phyloP scores from a whole-genome alignment of 2,113 vertebrate genomes.

The Lampris incognitus region DNA sequence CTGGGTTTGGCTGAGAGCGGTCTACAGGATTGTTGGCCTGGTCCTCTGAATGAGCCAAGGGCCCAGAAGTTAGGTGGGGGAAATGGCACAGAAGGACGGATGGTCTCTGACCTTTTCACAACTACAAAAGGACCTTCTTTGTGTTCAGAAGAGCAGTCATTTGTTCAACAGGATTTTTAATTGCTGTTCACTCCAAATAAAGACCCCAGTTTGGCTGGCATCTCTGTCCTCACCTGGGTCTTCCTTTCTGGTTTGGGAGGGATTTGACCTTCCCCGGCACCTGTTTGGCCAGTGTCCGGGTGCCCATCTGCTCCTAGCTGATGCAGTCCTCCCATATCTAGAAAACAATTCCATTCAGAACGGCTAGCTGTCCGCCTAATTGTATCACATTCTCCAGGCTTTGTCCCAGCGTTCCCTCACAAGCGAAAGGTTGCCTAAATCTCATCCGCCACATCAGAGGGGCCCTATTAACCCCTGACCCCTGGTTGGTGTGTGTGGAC shows the following conservation, averaged over 20 bases:
- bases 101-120: slow-evolving; percentile 69
- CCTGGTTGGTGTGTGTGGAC: slow-evolving; percentile 87
- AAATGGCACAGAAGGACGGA: slow-evolving; percentile 52
- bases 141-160: slow-evolving; percentile 56
- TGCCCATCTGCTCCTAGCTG: slow-evolving; percentile 85
- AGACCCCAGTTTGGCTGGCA: slow-evolving; percentile 44
- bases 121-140: slow-evolving; percentile 69
- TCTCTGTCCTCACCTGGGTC: slow-evolving; percentile 71
- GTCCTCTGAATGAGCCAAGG: slow-evolving; percentile 27
- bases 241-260: slow-evolving; percentile 50
- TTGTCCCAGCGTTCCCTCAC: slow-evolving; percentile 85
- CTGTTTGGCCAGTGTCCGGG: slow-evolving; percentile 79
- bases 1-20: slow-evolving; percentile 49
- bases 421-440: slow-evolving; percentile 91
- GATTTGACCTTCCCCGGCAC: slow-evolving; percentile 65
- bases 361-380: slow-evolving; percentile 90
- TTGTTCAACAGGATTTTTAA: slow-evolving; percentile 73
- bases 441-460: slow-evolving; percentile 92
- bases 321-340: slow-evolving; percentile 83
- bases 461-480: slow-evolving; percentile 95
- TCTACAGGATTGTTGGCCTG: slow-evolving; percentile 37
- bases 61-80: slow-evolving; percentile 41
- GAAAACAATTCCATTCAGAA: slow-evolving; percentile 81
- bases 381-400: slow-evolving; percentile 95
- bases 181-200: slow-evolving; percentile 61